phyloP scores from a whole-genome alignment of 2,113 vertebrate species.

The Ophthalmolycus amberensis region DNA sequence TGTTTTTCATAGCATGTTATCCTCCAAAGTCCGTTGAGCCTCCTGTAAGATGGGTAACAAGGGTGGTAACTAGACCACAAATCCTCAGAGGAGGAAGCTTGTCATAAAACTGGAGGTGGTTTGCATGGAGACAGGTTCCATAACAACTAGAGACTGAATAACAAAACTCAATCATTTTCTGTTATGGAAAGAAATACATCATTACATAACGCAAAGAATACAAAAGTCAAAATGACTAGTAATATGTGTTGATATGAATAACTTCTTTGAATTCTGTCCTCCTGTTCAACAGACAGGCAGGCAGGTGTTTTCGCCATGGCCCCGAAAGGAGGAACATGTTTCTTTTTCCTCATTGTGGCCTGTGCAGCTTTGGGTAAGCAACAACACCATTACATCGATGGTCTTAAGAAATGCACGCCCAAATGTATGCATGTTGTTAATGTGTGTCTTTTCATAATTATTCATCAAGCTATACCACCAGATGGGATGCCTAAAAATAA shows the following conservation, averaged over 20 bases:
- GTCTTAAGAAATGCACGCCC: not conserved
- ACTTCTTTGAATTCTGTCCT: not conserved
- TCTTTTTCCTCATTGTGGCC: constrained; percentile 43
- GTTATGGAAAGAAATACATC: not conserved
- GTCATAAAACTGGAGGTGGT: constrained; percentile 24
- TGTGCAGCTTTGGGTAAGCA: constrained; percentile 54
- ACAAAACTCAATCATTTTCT: constrained; percentile 1
- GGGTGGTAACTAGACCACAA: constrained; percentile 55
- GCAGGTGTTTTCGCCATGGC: constrained; percentile 52
- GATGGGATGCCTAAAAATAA: not conserved
- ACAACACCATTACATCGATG: not conserved
- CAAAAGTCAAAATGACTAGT: not conserved
- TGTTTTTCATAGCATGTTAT: constrained; percentile 72
- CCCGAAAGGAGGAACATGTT: constrained; percentile 21
- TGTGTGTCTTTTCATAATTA: not conserved
- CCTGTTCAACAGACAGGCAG: not conserved
- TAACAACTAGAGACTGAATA: constrained; percentile 28
- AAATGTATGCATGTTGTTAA: not conserved
- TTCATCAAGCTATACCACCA: constrained; percentile 25
- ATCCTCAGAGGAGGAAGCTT: constrained; percentile 60
- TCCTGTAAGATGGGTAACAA: constrained; percentile 42
- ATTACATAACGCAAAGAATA: not conserved
- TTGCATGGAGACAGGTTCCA: constrained; percentile 56
- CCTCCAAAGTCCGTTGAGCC: constrained; percentile 39
- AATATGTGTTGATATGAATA: not conserved